Evolutionary conservation across 2,888 invertebrate genomes (phyloP), one percentile per base, ranked within the genome.

Genomic region (Limnephilus lunatus): DNA sequence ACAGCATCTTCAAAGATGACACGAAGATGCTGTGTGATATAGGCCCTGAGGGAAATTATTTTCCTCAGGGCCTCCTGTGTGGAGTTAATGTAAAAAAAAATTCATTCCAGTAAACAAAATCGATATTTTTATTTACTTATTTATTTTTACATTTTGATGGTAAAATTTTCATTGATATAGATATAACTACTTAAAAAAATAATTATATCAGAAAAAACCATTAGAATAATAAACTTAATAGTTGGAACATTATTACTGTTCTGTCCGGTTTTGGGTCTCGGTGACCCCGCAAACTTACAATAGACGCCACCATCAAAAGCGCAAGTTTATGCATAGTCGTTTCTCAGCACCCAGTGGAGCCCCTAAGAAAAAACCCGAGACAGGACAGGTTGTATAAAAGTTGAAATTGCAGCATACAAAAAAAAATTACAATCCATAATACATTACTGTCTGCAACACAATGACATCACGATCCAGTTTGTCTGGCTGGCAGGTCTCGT

Each of bases 391-490:
- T 86, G 44, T 44, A n/a, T 14, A n/a, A 44, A 35, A 48, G 30
- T 39, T 30, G 44, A 86, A 44, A 86, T 48, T 44, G 86, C 48
- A 25, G 19, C 48, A 86, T 25, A 39, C 44, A 15, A 39, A 30
- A 86, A 86, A 44, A 25, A 44, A 48, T 25, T 14, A 86, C 86
- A 86, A 48, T 44, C 44, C 86, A 86, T 44, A 30, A 86, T 44
- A 86, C 86, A 44, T 25, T 25, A 25, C 68, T n/a, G 68, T 9
- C 25, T 48, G 86, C 86, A 48, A 68, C 25, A 86, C 86, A 30
- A 48, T 86, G 86, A 86, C 86, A 44, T 86, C 86, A 86, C 86
- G 44, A 44, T n/a, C 48, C 39, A 5, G 48, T 86, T 48, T 48
- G 48, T 30, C 30, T 19, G 2, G 30, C 39, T 14, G 86, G 44